A percentile compares a stretch with the other conserved stretches of the same genome.
Evolutionary conservation across 2,888 invertebrate genomes (phyloP).

Genomic region (Aphelenchoides bicaudatus): DNA sequence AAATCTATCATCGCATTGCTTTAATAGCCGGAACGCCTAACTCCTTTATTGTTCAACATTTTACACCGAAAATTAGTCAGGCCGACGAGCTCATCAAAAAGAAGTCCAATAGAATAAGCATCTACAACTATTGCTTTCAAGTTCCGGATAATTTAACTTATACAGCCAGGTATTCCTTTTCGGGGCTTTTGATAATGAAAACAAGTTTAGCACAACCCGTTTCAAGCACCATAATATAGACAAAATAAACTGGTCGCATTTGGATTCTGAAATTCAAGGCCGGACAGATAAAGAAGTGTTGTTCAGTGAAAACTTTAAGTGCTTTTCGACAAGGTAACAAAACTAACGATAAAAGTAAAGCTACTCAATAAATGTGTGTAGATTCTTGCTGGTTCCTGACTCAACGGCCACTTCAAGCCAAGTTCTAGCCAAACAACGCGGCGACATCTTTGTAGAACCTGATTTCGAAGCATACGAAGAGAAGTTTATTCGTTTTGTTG

Average conservation of each 20-base stretch:
- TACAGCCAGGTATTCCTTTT: conserved; percentile 33
- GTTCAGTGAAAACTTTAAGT: conserved; percentile 52
- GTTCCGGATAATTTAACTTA: conserved; percentile 52
- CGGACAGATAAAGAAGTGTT: conserved; percentile 35
- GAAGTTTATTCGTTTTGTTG: conserved; percentile 37
- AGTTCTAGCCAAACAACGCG: conserved; percentile 19
- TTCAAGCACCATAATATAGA: conserved; percentile 55
- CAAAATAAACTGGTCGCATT: conserved; percentile 51
- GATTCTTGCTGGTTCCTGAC: conserved; percentile 36
- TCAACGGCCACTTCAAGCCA: conserved; percentile 18
- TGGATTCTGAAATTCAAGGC: conserved; percentile 44
- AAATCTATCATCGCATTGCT: conserved; percentile 48
- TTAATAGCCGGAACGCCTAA: conserved; percentile 27
- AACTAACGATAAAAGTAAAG: not conserved
- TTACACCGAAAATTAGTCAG: conserved; percentile 30
- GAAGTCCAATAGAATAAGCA: not conserved
- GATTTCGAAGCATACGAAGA: conserved; percentile 27
- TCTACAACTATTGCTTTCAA: conserved; percentile 41
- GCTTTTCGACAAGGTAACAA: conserved; percentile 39
- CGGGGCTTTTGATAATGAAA: too few species aligned
- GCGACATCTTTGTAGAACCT: conserved; percentile 23
- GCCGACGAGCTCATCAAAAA: conserved; percentile 12
- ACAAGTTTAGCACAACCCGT: too few species aligned
- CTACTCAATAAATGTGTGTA: conserved; percentile 17
- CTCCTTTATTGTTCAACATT: conserved; percentile 39